Evolutionary conservation across 2,113 vertebrate species (phyloP).

Genomic region (Chlorodrepanis virens): DNA sequence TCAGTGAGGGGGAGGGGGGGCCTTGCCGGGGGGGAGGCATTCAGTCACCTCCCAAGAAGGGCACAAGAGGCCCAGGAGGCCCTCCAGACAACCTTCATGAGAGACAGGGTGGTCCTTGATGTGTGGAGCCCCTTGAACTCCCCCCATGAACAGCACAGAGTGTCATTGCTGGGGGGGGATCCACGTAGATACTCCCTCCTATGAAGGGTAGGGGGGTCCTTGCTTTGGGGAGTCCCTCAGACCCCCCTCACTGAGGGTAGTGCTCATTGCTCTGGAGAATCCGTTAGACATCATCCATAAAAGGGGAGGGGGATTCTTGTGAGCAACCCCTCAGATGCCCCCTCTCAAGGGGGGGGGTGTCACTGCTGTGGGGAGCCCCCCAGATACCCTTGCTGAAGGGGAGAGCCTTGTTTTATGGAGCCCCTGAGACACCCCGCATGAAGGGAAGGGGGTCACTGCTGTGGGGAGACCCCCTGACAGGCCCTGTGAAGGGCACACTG

Average conservation of each 20-base stretch:
- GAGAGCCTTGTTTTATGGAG: background rate
- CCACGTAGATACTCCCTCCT: background rate
- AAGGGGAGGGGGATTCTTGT: background rate
- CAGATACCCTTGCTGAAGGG: background rate
- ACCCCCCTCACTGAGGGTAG: background rate
- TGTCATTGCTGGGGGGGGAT: background rate
- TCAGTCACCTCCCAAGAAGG: background rate
- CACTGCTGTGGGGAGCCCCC: background rate
- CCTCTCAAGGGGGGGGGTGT: accelerated
- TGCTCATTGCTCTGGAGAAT: background rate
- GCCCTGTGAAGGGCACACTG: too few relatives aligned
- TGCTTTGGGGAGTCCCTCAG: background rate
- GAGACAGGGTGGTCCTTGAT: background rate
- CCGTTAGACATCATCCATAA: background rate
- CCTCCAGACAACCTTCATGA: background rate
- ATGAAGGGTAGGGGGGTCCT: background rate
- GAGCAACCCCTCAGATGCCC: background rate
- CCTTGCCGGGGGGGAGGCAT: too few relatives aligned
- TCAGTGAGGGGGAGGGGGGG: too few relatives aligned
- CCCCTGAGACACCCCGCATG: background rate
- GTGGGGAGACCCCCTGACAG: background rate
- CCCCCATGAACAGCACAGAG: too few relatives aligned
- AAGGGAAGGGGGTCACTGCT: accelerated
- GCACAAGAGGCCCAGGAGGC: too few relatives aligned
- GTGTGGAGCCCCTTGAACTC: background rate